Evolutionary conservation across 1,140 invertebrate genomes (phyloP), one percentile per base, ranked within the genome.

Genomic region (Teleopsis dalmanni): DNA sequence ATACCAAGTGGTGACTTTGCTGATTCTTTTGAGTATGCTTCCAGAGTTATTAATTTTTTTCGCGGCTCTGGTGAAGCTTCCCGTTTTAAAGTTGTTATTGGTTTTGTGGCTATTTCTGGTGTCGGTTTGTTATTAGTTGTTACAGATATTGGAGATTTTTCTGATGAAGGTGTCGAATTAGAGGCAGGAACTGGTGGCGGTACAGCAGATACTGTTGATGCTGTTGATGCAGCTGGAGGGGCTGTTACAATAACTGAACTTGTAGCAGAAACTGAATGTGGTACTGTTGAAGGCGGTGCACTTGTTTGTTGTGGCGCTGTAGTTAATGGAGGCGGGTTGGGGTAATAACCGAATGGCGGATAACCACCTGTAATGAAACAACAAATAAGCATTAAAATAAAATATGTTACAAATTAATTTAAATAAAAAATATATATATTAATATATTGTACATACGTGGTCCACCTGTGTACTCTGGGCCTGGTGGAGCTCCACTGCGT

Each of bases 341-440:
- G 61, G 56, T 69, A 69, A 16, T 65, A 69, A 14, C 65, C 63
- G 47, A 64, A 66, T 0, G 65, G 60, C 41, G 65, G 51, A 56
- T 65, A 68, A 10, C 55, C 52, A 23, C 65, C 65, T 68, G 31
- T 2, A 35, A 47, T 25, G 11, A 23, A 4, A 19, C 21, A 35
- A 43, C n/a, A n/a, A n/a, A n/a, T n/a, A n/a, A n/a, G n/a, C n/a
- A n/a, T n/a, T n/a, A n/a, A n/a, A n/a, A n/a, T n/a, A n/a, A n/a
- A n/a, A n/a, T n/a, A n/a, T n/a, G n/a, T n/a, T n/a, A n/a, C n/a
- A n/a, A 31, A 31, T 31, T 31, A 31, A 31, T 31, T 9, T 31
- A 31, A 31, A 9, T 31, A 31, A 31, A 31, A 31, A 31, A 31
- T 31, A n/a, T n/a, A 31, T 31, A n/a, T n/a, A 31, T 25, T n/a